These are phyloP conservation scores for Synanthedon myopaeformis DNA, from an alignment of 2,888 invertebrate genomes.

Conservation along the genomic window DNA sequence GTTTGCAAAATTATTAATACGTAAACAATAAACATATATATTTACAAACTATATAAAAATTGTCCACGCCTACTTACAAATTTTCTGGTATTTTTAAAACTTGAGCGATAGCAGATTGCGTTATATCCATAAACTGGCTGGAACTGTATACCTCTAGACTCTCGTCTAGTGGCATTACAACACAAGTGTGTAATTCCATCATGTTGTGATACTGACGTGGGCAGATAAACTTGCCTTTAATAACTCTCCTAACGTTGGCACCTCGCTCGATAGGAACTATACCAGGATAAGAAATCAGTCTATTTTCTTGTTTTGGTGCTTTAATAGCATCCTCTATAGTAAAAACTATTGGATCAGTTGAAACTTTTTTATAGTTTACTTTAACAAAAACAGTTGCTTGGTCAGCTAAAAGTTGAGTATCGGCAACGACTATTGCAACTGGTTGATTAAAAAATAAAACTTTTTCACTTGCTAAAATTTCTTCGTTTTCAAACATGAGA, in stretches of 20 bases:
- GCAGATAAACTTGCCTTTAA: conserved; percentile 24
- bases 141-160: conserved; percentile 71
- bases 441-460: conserved; percentile 75
- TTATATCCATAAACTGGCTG: conserved; percentile 66
- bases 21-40: neutral
- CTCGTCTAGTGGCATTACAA: conserved; percentile 73
- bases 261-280: conserved; percentile 20
- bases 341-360: conserved; percentile 8
- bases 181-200: conserved; percentile 74
- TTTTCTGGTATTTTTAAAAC: conserved; percentile 63
- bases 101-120: conserved; percentile 58
- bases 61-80: conserved; percentile 35
- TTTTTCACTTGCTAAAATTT: conserved; percentile 57
- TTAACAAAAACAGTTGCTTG: conserved; percentile 57
- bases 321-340: conserved; percentile 2
- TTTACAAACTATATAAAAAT: neutral
- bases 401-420: conserved; percentile 55
- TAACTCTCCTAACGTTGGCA: conserved; percentile 22
- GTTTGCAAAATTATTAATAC: neutral
- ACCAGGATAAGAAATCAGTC: conserved; percentile 13
- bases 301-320: conserved; percentile 21
- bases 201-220: conserved; percentile 75
- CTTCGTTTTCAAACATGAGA: conserved; percentile 22
- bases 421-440: conserved; percentile 74
- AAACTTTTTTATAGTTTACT: conserved; percentile 40